These are phyloP conservation scores for Psettodes erumei DNA, from an alignment of 2,113 vertebrate genomes.

Conservation along the genomic window DNA sequence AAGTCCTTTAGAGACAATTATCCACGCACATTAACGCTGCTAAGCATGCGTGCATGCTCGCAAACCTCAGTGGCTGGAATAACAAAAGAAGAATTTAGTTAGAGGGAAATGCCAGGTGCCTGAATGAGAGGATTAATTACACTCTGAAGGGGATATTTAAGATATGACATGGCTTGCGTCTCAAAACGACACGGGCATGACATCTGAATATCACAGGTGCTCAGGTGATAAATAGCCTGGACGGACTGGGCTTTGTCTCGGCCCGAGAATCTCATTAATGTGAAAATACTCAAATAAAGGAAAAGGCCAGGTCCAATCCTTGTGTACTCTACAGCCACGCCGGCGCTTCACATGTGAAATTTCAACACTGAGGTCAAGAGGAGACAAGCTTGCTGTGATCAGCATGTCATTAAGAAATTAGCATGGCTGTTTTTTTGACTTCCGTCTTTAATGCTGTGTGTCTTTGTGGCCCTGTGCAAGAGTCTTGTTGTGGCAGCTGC, in stretches of 20 bases:
- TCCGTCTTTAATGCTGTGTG: not conserved
- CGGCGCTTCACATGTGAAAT: slow-evolving; percentile 3
- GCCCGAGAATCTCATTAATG: slow-evolving; percentile 70
- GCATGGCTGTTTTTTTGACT: slow-evolving; percentile 8
- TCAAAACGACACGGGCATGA: slow-evolving; percentile 32
- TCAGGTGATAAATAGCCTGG: slow-evolving; percentile 29
- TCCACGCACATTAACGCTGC: slow-evolving; percentile 46
- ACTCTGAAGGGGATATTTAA: slow-evolving; percentile 55
- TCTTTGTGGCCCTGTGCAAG: slow-evolving; percentile 3
- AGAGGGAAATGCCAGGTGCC: slow-evolving; percentile 47
- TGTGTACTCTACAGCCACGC: slow-evolving; percentile 5
- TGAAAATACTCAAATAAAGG: slow-evolving; percentile 46
- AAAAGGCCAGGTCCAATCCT: slow-evolving; percentile 54
- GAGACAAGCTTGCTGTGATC: slow-evolving; percentile 31
- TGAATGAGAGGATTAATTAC: slow-evolving; percentile 72
- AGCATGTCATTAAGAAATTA: slow-evolving; percentile 51
- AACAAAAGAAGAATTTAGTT: slow-evolving; percentile 57
- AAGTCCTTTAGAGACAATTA: slow-evolving; percentile 68
- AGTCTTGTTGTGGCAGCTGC: slow-evolving; percentile 35
- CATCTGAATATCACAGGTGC: slow-evolving; percentile 50
- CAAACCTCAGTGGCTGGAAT: slow-evolving; percentile 48
- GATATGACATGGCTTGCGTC: slow-evolving; percentile 49
- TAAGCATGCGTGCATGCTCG: slow-evolving; percentile 56
- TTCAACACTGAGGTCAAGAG: slow-evolving; percentile 10
- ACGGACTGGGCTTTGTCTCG: slow-evolving; percentile 26